A percentile compares a stretch with the other conserved stretches of the same genome.
Evolutionary conservation across 2,113 vertebrate species (phyloP).

Genomic region (Myiagra hebetior): DNA sequence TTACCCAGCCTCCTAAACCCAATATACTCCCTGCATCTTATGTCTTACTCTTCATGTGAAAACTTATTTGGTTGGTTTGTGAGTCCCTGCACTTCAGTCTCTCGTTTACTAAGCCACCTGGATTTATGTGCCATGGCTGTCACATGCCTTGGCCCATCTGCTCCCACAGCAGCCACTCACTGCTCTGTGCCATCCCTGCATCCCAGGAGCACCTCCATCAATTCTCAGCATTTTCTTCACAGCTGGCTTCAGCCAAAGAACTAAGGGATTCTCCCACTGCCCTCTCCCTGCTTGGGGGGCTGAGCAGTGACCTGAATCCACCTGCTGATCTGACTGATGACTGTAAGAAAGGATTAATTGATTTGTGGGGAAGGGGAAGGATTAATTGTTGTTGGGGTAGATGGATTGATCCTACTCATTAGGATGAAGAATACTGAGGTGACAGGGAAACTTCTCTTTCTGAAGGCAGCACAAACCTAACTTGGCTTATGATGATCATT

Average conservation of each 20-base stretch:
- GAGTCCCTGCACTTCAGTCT: background rate
- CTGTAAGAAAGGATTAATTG: background rate
- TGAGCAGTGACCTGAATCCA: background rate
- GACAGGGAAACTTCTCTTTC: background rate
- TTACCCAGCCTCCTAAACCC: background rate
- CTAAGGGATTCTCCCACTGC: background rate
- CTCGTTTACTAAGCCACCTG: background rate
- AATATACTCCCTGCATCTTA: background rate
- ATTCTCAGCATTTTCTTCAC: background rate
- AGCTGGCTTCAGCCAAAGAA: slow-evolving; percentile 13
- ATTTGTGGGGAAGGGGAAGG: background rate
- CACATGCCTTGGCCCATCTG: background rate
- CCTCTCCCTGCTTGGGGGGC: background rate
- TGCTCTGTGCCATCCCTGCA: background rate
- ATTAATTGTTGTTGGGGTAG: background rate
- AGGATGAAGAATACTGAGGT: background rate
- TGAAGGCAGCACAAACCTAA: background rate
- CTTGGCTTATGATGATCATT: background rate
- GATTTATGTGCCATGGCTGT: background rate
- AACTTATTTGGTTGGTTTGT: background rate
- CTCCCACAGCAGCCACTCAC: background rate
- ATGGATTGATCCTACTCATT: background rate
- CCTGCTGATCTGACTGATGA: background rate
- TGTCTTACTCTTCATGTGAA: background rate
- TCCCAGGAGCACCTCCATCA: background rate